These are phyloP conservation scores for Neopelma chrysocephalum DNA, from an alignment of 2,797 vertebrate species.

Conservation along the genomic window DNA sequence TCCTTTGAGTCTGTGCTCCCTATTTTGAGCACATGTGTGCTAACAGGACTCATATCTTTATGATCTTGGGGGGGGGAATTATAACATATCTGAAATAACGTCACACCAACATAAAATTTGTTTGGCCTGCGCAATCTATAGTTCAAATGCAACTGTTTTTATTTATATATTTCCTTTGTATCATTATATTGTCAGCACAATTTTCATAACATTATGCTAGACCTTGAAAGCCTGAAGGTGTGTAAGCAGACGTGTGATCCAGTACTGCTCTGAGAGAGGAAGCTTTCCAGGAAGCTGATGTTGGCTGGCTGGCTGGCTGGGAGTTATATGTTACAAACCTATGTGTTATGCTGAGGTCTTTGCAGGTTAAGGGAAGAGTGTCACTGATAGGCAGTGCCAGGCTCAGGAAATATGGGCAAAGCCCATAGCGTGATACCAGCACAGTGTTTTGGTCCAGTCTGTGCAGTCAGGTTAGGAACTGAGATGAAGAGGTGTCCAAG, in stretches of 20 bases:
- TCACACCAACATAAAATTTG: background rate
- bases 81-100: background rate
- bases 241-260: background rate
- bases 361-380: background rate
- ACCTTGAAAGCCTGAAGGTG: background rate
- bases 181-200: background rate
- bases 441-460: background rate
- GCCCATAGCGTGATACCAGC: background rate
- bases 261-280: background rate
- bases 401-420: background rate
- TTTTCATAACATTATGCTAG: background rate
- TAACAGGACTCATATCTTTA: background rate
- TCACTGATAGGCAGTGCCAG: background rate
- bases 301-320: background rate
- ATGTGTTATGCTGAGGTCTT: background rate
- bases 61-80: background rate
- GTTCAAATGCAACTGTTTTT: background rate
- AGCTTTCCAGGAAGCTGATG: background rate
- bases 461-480: background rate
- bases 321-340: background rate
- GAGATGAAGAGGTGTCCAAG: background rate
- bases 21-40: background rate
- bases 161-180: background rate
- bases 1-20: background rate
- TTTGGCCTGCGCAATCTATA: background rate